These are phyloP conservation scores for Emys orbicularis DNA, from an alignment of 2,797 vertebrate species.

Conservation along the genomic window DNA sequence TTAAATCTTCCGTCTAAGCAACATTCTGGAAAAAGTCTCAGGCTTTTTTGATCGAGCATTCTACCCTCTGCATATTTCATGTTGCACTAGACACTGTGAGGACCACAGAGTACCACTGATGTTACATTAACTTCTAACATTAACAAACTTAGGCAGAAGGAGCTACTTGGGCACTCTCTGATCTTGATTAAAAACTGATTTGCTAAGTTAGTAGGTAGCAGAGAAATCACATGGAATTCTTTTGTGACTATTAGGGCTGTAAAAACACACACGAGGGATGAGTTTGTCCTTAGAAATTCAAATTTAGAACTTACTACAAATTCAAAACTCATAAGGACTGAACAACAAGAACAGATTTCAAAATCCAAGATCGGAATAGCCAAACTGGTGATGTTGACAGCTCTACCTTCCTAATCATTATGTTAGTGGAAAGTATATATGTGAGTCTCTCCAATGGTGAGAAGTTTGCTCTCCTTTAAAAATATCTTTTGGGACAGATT, in stretches of 20 bases:
- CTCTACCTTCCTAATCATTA: background rate
- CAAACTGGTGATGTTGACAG: accelerated
- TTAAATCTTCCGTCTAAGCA: background rate
- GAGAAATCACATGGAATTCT: background rate
- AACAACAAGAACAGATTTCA: background rate
- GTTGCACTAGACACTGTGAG: background rate
- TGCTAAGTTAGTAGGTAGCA: background rate
- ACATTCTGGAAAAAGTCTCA: background rate
- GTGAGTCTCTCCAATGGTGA: background rate
- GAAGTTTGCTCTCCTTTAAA: background rate
- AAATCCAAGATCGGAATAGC: accelerated
- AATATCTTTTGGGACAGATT: background rate
- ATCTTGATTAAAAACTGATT: background rate
- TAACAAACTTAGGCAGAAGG: background rate
- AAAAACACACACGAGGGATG: background rate
- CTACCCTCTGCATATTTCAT: background rate
- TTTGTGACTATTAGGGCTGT: background rate
- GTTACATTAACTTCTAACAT: accelerated
- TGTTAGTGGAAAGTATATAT: background rate
- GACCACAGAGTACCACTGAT: background rate
- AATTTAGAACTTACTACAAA: background rate
- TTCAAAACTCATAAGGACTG: background rate
- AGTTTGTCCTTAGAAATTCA: background rate
- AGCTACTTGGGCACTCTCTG: background rate
- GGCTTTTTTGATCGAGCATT: background rate